These are phyloP conservation scores for Tragulus kanchil DNA, from an alignment of 2,113 vertebrate genomes.

Conservation along the genomic window DNA sequence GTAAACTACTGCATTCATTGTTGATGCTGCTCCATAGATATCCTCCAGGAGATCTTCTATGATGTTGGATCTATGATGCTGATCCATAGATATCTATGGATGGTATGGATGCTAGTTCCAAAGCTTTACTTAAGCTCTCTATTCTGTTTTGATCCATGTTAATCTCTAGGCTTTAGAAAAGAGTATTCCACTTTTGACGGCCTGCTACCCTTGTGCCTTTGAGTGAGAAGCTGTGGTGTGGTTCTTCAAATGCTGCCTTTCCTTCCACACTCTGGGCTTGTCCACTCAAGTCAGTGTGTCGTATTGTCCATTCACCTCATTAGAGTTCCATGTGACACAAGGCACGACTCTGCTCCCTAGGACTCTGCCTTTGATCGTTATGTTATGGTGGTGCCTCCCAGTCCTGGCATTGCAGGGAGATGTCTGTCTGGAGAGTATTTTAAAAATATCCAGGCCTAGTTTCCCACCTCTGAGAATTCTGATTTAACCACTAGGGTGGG, in stretches of 20 bases:
- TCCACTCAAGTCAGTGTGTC: not conserved
- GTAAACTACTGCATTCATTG: not conserved
- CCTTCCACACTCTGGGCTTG: not conserved
- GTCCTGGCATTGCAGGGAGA: not conserved
- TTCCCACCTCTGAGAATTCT: not conserved
- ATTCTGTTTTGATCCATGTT: not conserved
- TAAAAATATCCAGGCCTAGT: not conserved
- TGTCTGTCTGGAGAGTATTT: not conserved
- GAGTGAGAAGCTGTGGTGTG: not conserved
- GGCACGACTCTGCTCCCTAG: not conserved
- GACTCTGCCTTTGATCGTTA: slow-evolving; percentile 17
- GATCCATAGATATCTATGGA: not conserved
- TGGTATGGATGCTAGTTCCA: not conserved
- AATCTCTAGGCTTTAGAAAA: not conserved
- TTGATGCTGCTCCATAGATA: not conserved
- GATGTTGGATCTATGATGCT: no score
- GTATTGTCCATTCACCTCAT: not conserved
- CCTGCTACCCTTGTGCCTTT: not conserved
- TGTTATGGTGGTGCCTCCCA: not conserved
- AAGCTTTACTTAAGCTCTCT: not conserved
- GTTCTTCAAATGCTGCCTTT: not conserved
- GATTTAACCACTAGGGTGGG: not conserved
- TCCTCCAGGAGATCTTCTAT: no score
- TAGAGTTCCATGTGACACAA: not conserved
- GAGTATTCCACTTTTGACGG: not conserved